A percentile compares a stretch with the other conserved stretches of the same genome.
phyloP scores from a whole-genome alignment of 2,888 invertebrate genomes.

The Athripsodes cinereus region DNA sequence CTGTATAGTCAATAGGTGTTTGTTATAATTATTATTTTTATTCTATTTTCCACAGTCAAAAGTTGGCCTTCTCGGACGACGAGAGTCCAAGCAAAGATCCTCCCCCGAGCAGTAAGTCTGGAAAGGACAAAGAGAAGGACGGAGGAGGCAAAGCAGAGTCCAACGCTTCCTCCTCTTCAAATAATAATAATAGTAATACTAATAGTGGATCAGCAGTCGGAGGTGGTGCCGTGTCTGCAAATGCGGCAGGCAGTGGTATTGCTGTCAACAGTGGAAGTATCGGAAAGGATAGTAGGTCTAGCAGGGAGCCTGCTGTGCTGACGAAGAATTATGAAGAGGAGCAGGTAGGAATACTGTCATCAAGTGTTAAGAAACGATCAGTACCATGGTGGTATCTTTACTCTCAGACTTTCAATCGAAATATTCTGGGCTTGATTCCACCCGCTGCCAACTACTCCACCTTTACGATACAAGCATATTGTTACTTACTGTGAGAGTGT shows the following conservation, averaged over 20 bases:
- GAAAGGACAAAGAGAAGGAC: slow-evolving; percentile 35
- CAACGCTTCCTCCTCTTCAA: too few relatives aligned
- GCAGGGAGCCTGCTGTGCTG: slow-evolving; percentile 23
- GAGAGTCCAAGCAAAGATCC: slow-evolving; percentile 36
- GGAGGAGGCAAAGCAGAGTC: neutral
- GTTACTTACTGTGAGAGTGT: too few relatives aligned
- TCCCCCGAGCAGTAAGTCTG: slow-evolving; percentile 38
- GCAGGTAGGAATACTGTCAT: slow-evolving; percentile 41
- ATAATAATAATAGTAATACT: too few relatives aligned
- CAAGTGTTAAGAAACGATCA: too few relatives aligned
- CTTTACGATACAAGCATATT: too few relatives aligned
- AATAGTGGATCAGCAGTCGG: neutral
- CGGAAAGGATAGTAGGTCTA: neutral
- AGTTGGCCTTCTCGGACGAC: slow-evolving; percentile 94
- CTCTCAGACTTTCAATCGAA: too few relatives aligned
- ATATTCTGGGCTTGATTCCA: too few relatives aligned
- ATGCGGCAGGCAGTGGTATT: neutral
- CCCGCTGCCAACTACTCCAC: too few relatives aligned
- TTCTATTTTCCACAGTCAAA: slow-evolving; percentile 58
- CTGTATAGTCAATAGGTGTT: too few relatives aligned
- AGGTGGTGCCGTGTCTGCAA: neutral
- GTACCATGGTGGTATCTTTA: too few relatives aligned
- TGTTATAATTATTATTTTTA: neutral
- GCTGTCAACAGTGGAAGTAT: neutral
- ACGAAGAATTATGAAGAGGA: slow-evolving; percentile 40